Evolutionary conservation across 2,888 invertebrate genomes (phyloP), one percentile per base, ranked within the genome.

Genomic region (Plagodis pulveraria): DNA sequence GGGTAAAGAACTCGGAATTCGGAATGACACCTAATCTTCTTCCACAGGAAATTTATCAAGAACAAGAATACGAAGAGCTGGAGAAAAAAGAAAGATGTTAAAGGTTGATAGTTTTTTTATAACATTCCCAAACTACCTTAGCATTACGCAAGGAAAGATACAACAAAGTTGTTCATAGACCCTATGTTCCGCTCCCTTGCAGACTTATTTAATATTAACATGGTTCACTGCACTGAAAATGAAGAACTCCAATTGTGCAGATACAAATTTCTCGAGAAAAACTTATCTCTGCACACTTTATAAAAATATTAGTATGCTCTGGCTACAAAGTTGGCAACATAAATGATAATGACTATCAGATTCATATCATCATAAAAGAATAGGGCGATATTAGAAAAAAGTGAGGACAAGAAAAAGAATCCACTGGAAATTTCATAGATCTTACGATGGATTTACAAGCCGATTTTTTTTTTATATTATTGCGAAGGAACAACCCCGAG

Each of bases 271-370:
- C 41, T 66, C 11, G 60, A 71, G 7, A 70, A 71, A 58, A 75
- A 73, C 49, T 12, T 72, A 0, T 65, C 70, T 5, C 35, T 73
- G 45, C 69, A 67, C 36, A 67, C 61, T 2, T 53, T 70, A 38
- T 70, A 70, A 63, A 72, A 69, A 74, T 52, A 70, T 67, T 68
- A 72, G 71, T 45, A 22, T 72, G 71, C 50, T 41, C 35, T 35
- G 47, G 59, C 10, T 54, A 70, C 50, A 48, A 12, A 46, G 64
- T 36, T 32, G 70, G 69, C 8, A 52, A 52, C 34, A 67, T 48
- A 12, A 5, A 36, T 12, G 48, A 12, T 38, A 9, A 11, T 33
- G 48, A 38, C 22, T 48, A 48, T 48, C 48, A 48, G 10, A 10
- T 22, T 22, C 48, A 48, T 11, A 8, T 47, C 22, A 48, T 38